Base-by-base conservation (phyloP, 2,888 invertebrate species). In the Choristoneura rosaceana region DNA sequence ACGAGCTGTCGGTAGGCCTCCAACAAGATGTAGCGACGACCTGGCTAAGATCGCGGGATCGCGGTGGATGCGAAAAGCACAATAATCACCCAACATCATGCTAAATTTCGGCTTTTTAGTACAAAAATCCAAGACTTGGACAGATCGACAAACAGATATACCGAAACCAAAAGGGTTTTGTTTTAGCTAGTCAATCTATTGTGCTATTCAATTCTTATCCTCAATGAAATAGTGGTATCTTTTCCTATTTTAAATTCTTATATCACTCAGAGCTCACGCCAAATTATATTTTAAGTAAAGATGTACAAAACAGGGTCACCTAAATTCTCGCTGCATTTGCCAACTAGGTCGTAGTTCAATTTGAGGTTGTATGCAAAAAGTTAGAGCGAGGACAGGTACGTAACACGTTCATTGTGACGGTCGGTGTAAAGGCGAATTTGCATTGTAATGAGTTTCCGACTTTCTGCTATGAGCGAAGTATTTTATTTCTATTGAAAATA, bases 401-500 rank as follows among this genome's bases (percentile, higher is more conserved):
- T 90, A 88, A 85, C 87, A 84, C 84, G 86, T 87, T 87, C 86
- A 87, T 87, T 89, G 90, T 87, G 87, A 87, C 83, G 83, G 80
- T 81, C 83, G 80, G 63, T 69, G 59, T 73, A 59, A 68, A 82
- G 80, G 78, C 80, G 81, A 84, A 93, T 93, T 92, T 93, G 91
- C 93, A 93, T 92, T 86, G 90, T 91, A 91, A 92, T 93, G 87
- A 91, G 85, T 87, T 89, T 87, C 82, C 84, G 80, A 81, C 76
- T 76, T 43, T 47, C 47, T 55, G 45, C 45, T 69, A 41, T 59
- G 67, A 25, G 59, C 55, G n/a, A 38, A 52, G 25, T 66, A 55
- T 66, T 38, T 55, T 33, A 25, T 41, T 41, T 15, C 14, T 7
- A 34, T 45, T 14, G n/a, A 63, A 33, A 65, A 65, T 12, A 58